Base-by-base conservation (phyloP, 2,113 vertebrate species). In the Silurus meridionalis region DNA sequence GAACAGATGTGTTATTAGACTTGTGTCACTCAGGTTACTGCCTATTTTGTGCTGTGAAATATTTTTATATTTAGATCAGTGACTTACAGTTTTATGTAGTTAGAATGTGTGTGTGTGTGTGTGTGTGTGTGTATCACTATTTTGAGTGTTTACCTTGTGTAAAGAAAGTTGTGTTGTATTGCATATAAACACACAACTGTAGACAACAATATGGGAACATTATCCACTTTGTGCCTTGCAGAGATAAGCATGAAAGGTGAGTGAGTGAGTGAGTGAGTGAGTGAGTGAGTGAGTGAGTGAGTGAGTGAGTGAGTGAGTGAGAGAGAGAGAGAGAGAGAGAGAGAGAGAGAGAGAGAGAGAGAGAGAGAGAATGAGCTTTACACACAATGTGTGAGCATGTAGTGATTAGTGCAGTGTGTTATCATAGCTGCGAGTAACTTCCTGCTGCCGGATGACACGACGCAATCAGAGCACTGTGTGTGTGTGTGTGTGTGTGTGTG, bases 381-480 rank as follows among this genome's bases (percentile, higher is more conserved):
- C n/a, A 50, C 25, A 55, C 50, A 23, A 37, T 19, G 8, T 52
- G 28, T 61, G 85, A 23, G 21, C 84, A 17, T 61, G 58, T 79
- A 10, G 69, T 79, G 88, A 82, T 87, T 71, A 87, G 48, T 2
- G 17, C 8, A 71, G 86, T 48, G 14, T 85, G 83, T 63, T 87
- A 46, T 85, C 86, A 67, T 83, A 80, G 52, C 83, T 53, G 50
- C 28, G 61, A 80, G 74, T 11, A 57, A 83, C 88, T 85, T 89
- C 90, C 90, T 87, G 85, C 67, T 66, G 58, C 57, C 48, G 37
- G 75, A 85, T 66, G 52, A 58, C 50, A 67, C 67, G 3, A 25
- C 46, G 17, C 85, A 86, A 91, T 91, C 90, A 85, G 60, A 75
- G 8, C 60, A 60, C 48, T 57, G 50, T 1, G 23, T 75, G 74